Percentiles rank a stretch among this genome's conserved stretches.
Evolutionary conservation across 2,113 vertebrate genomes (phyloP).

Genomic region (Datnioides undecimradiatus): DNA sequence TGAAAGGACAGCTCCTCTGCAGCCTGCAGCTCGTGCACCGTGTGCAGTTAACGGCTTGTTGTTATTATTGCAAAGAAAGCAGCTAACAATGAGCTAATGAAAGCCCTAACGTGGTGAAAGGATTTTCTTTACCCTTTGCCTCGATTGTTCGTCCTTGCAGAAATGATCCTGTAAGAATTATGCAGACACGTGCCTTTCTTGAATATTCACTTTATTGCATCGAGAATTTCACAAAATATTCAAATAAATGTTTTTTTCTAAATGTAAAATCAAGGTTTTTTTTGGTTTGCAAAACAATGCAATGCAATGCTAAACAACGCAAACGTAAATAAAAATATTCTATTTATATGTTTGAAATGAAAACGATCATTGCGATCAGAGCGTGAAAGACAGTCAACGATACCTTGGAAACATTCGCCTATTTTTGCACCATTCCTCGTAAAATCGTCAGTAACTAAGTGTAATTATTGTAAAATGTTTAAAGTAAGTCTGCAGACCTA

Average conservation of each 20-base stretch:
- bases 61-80: slow-evolving; percentile 48
- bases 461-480: too few species aligned
- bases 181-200: background rate
- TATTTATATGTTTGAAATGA: too few species aligned
- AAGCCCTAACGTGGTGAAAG: slow-evolving; percentile 39
- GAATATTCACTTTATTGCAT: background rate
- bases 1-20: slow-evolving; percentile 83
- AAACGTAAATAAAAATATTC: background rate
- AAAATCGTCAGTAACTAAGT: too few species aligned
- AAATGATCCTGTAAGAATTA: slow-evolving; percentile 23
- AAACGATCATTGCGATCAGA: too few species aligned
- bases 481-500: too few species aligned
- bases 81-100: slow-evolving; percentile 59
- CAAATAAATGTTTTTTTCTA: background rate
- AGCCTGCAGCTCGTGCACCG: slow-evolving; percentile 31
- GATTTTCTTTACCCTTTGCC: slow-evolving; percentile 22
- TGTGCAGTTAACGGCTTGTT: slow-evolving; percentile 29
- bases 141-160: slow-evolving; percentile 39
- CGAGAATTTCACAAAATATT: background rate
- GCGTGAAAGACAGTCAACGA: too few species aligned
- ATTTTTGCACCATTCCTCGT: too few species aligned
- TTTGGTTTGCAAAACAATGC: too few species aligned
- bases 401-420: too few species aligned
- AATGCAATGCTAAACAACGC: too few species aligned
- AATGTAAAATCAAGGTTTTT: too few species aligned